phyloP scores from a whole-genome alignment of 2,797 vertebrate species.

The Ctenopoma kingsleyae region DNA sequence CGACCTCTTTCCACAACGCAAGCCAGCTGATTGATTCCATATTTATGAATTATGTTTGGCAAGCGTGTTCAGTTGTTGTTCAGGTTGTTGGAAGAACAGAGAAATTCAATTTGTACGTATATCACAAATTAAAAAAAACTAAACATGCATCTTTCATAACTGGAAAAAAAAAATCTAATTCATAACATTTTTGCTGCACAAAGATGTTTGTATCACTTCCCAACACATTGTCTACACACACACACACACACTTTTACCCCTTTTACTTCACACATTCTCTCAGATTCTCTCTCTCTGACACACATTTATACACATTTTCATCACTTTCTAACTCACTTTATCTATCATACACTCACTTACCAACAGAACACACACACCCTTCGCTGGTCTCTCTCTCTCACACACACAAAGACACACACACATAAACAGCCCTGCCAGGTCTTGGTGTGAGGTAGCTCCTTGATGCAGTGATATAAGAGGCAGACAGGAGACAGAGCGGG shows the following conservation, averaged over 20 bases:
- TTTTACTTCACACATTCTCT: not conserved
- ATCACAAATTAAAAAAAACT: too few relatives aligned
- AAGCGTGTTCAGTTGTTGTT: not conserved
- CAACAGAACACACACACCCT: not conserved
- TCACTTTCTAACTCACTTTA: conserved; percentile 2
- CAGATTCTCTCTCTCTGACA: not conserved
- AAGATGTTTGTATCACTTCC: too few relatives aligned
- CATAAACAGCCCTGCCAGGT: conserved; percentile 38
- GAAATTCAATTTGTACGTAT: too few relatives aligned
- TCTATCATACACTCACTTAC: not conserved
- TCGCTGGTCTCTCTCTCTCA: not conserved
- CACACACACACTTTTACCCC: not conserved
- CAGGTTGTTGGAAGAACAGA: too few relatives aligned
- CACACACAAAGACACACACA: conserved; percentile 20
- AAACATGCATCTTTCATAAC: too few relatives aligned
- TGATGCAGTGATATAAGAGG: conserved; percentile 67
- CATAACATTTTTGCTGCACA: too few relatives aligned
- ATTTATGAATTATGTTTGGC: not conserved
- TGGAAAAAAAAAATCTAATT: too few relatives aligned
- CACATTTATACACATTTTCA: not conserved
- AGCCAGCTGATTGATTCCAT: not conserved
- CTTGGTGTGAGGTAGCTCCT: conserved; percentile 50
- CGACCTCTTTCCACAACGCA: not conserved
- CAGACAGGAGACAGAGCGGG: conserved; percentile 53
- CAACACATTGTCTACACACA: not conserved